Percentiles rank a stretch among this genome's conserved stretches.
phyloP scores from a whole-genome alignment of 2,888 invertebrate species.

The Linnaemya vulpina region DNA sequence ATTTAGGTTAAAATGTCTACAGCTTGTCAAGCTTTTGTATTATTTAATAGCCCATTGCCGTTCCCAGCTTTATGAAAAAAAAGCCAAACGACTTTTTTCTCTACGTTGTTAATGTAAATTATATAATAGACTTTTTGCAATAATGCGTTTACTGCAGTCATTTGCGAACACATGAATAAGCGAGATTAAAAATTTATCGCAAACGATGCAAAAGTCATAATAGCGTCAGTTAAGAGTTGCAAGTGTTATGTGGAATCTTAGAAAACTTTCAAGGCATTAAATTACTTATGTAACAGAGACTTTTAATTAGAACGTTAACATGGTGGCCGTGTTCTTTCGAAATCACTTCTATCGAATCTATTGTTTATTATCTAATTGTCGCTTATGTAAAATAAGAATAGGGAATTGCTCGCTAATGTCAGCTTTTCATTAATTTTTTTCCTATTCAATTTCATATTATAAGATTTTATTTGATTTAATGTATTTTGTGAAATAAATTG shows the following conservation, averaged over 20 bases:
- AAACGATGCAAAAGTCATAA: background rate
- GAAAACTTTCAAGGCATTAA: too few species aligned
- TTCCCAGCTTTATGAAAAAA: background rate
- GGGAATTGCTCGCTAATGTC: too few species aligned
- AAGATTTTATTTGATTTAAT: too few species aligned
- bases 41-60: slow-evolving; percentile 9
- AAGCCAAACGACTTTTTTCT: background rate
- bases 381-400: too few species aligned
- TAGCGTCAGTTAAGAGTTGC: background rate
- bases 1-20: slow-evolving; percentile 61
- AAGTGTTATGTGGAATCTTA: background rate
- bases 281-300: too few species aligned
- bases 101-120: background rate
- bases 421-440: too few species aligned
- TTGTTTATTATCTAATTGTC: too few species aligned
- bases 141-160: background rate
- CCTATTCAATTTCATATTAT: too few species aligned
- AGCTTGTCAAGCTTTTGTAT: slow-evolving; percentile 46
- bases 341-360: too few species aligned
- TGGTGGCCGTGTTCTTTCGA: too few species aligned
- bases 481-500: too few species aligned
- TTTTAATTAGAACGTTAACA: too few species aligned
- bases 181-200: background rate
- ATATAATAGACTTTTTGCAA: slow-evolving; percentile 15
- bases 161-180: background rate